Percentiles rank a stretch among this genome's conserved stretches.
Evolutionary conservation across 2,113 vertebrate species (phyloP).

Genomic region (Steatornis caripensis): DNA sequence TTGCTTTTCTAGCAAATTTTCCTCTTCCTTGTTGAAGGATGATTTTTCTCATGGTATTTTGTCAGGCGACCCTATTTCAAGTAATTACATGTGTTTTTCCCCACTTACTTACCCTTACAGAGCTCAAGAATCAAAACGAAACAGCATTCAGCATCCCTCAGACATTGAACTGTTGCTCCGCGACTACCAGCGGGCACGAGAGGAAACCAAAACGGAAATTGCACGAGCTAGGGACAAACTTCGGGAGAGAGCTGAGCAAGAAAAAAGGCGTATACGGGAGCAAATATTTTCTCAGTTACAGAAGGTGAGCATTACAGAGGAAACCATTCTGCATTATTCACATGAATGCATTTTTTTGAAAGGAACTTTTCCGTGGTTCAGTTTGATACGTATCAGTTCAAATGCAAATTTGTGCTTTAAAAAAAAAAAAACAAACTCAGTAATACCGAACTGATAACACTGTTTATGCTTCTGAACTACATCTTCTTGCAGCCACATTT

Average conservation of each 20-base stretch:
- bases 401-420: neutral
- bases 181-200: slow-evolving; percentile 86
- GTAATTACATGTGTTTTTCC: neutral
- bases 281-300: slow-evolving; percentile 78
- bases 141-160: slow-evolving; percentile 71
- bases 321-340: neutral
- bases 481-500: neutral
- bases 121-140: slow-evolving; percentile 65
- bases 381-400: neutral
- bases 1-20: neutral
- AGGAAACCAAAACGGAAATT: slow-evolving; percentile 91
- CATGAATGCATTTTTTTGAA: neutral
- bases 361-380: neutral
- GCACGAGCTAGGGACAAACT: slow-evolving; percentile 84
- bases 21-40: neutral
- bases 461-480: neutral
- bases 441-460: neutral
- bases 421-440: neutral
- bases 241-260: slow-evolving; percentile 83
- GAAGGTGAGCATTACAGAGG: slow-evolving; percentile 66
- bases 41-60: neutral
- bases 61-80: neutral
- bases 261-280: slow-evolving; percentile 84
- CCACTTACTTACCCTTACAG: slow-evolving; percentile 50
- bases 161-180: slow-evolving; percentile 85